Conservation (phyloP, 2,797 vertebrate genomes). For the Synaphobranchus kaupii region DNA sequence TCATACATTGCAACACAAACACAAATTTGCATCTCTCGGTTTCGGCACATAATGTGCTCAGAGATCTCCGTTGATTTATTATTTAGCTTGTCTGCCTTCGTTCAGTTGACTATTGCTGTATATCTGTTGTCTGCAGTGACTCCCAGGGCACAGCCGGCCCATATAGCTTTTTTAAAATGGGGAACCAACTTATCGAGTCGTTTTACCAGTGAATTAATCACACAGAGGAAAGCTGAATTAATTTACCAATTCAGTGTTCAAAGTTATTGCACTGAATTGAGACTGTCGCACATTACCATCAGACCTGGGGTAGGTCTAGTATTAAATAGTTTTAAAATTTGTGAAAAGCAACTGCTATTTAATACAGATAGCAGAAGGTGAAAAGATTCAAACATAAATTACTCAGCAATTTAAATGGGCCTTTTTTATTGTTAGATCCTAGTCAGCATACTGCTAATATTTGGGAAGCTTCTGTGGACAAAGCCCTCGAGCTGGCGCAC, state of each 20-base stretch:
- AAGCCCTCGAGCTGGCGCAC: not conserved
- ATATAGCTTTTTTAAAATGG: not conserved
- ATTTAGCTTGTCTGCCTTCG: not conserved
- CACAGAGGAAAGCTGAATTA: not conserved
- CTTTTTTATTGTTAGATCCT: no score
- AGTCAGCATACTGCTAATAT: not conserved
- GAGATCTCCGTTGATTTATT: not conserved
- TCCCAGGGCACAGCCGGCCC: not conserved
- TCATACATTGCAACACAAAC: not conserved
- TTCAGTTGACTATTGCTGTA: not conserved
- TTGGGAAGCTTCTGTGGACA: not conserved
- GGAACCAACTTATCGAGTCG: not conserved
- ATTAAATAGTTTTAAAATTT: not conserved
- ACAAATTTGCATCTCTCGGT: not conserved
- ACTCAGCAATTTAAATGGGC: no score
- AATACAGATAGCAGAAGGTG: not conserved
- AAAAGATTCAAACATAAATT: no score
- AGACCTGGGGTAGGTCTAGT: not conserved
- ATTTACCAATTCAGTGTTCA: not conserved
- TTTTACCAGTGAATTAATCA: constrained; percentile 1
- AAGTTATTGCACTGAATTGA: not conserved
- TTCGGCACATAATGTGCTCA: not conserved
- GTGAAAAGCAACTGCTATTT: not conserved
- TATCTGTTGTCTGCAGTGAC: not conserved
- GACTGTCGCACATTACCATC: not conserved